Evolutionary conservation across 2,113 vertebrate species (phyloP).

Genomic region (Silurus meridionalis): DNA sequence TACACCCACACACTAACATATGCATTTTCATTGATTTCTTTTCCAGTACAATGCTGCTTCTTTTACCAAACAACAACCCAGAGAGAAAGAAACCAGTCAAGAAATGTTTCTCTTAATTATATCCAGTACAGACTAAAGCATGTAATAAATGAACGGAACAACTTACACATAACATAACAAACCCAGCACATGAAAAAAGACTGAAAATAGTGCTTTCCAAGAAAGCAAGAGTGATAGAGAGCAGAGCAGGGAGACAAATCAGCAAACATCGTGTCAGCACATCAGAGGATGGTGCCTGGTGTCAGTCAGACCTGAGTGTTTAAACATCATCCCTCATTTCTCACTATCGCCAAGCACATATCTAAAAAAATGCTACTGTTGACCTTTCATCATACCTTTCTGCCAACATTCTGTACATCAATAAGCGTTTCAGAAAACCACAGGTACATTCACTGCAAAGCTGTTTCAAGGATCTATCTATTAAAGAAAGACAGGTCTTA

Average conservation of each 20-base stretch:
- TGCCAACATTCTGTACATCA: conserved; percentile 2
- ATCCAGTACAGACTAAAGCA: conserved; percentile 11
- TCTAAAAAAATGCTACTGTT: conserved; percentile 1
- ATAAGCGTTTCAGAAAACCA: not conserved
- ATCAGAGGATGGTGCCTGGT: conserved; percentile 19
- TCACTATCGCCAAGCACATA: conserved; percentile 1
- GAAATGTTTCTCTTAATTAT: conserved; percentile 14
- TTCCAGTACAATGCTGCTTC: not conserved
- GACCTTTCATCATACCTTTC: not conserved
- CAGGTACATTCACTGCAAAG: not conserved
- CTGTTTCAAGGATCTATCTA: not conserved
- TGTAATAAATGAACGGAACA: conserved; percentile 26
- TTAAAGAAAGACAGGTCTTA: no score
- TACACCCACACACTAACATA: not conserved
- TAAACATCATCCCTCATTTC: not conserved
- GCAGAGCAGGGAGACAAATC: conserved; percentile 37
- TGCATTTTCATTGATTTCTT: not conserved
- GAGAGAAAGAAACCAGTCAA: not conserved
- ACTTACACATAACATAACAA: conserved; percentile 16
- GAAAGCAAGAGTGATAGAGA: not conserved
- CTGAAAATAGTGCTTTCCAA: not conserved
- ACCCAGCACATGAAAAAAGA: not conserved
- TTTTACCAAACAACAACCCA: conserved; percentile 9
- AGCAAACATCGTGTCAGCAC: not conserved
- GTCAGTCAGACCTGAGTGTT: conserved; percentile 10